Conservation (phyloP, 1,140 invertebrate genomes). For the Brachystomella parvula region DNA sequence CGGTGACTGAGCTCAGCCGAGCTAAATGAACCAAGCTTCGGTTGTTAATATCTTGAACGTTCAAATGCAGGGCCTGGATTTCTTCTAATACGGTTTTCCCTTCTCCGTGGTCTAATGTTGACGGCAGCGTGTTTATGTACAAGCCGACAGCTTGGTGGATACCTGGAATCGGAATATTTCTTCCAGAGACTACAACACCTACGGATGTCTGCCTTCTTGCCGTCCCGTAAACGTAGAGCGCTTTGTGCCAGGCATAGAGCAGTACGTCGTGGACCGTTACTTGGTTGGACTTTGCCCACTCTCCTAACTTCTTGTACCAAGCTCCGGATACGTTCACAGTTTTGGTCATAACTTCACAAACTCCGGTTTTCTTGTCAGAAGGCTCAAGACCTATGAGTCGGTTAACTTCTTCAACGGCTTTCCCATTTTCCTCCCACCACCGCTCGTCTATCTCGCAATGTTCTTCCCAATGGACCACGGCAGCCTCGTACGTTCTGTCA, state of each 20-base stretch:
- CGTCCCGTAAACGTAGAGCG: not conserved
- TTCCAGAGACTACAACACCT: not conserved
- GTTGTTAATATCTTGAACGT: not conserved
- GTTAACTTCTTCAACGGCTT: not conserved
- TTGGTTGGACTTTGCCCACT: not conserved
- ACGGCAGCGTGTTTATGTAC: not conserved
- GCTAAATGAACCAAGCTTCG: not conserved
- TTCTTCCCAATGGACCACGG: not conserved
- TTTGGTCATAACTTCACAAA: not conserved
- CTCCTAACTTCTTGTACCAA: not conserved
- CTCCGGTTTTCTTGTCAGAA: not conserved
- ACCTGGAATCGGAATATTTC: not conserved
- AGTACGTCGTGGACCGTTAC: not conserved
- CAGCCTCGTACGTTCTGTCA: not conserved
- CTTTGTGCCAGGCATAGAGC: constrained; percentile 1
- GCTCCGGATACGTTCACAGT: not conserved
- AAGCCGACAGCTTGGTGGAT: not conserved
- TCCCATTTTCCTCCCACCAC: not conserved
- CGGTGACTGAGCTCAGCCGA: not conserved
- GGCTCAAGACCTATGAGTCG: not conserved
- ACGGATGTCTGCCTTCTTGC: not conserved
- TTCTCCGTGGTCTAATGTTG: not conserved
- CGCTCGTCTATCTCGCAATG: not conserved
- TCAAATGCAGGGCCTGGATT: not conserved
- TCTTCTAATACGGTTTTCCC: not conserved